A percentile compares a stretch with the other conserved stretches of the same genome.
Evolutionary conservation across 2,888 invertebrate species (phyloP).

Genomic region (Stenotaenia linearis): DNA sequence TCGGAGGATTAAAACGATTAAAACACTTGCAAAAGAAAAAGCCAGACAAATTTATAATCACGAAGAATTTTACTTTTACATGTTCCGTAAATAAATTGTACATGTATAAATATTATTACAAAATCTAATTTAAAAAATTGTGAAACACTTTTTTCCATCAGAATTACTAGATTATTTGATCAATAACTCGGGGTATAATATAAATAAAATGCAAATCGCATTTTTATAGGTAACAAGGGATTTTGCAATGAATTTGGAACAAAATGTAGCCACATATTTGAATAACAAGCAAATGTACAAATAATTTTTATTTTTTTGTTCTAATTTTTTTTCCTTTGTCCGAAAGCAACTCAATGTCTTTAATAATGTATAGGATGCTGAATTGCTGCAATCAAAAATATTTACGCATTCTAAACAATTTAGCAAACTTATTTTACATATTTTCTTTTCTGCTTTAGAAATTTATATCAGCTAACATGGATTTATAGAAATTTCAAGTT

Average conservation of each 20-base stretch:
- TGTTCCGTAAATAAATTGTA: conserved; percentile 7
- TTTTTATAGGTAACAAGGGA: neutral
- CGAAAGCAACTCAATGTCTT: neutral
- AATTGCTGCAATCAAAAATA: neutral
- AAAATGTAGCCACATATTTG: conserved; percentile 11
- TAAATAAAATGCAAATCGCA: conserved; percentile 4
- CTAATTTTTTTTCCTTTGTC: neutral
- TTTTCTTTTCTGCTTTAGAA: neutral
- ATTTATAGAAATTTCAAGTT: neutral
- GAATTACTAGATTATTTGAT: neutral
- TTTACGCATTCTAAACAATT: neutral
- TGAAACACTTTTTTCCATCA: neutral
- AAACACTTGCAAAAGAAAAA: neutral
- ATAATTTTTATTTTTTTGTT: neutral
- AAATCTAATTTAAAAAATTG: conserved; percentile 9
- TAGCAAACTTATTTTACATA: neutral
- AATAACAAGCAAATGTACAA: neutral
- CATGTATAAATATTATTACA: conserved; percentile 10
- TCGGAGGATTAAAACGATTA: neutral
- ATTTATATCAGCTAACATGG: neutral
- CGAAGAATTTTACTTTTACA: neutral
- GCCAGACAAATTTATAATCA: neutral
- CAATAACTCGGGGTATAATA: conserved; percentile 12
- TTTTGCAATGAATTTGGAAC: neutral
- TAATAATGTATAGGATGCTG: neutral